Conservation (phyloP, 1,140 invertebrate genomes). For the Himalopsyche phryganea region DNA sequence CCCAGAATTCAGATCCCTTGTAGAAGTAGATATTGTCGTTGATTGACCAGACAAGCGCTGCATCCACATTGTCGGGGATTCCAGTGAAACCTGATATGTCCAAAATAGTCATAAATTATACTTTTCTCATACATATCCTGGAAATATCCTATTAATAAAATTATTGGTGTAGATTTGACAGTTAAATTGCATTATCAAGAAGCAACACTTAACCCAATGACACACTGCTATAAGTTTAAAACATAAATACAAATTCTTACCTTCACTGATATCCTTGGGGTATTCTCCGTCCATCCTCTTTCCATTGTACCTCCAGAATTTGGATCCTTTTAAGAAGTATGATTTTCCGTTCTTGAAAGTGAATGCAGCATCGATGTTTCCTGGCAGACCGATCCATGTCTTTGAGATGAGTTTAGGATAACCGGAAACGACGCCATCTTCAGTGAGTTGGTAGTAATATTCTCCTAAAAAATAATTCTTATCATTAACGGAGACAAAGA, state of each 20-base stretch:
- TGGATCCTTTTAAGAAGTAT: conserved; percentile 87
- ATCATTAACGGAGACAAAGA: too few relatives aligned
- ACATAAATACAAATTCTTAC: too few relatives aligned
- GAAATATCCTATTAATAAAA: too few relatives aligned
- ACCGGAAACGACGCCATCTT: conserved; percentile 73
- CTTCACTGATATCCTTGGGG: conserved; percentile 86
- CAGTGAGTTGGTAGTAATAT: conserved; percentile 77
- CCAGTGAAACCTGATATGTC: conserved; percentile 86
- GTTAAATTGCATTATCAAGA: too few relatives aligned
- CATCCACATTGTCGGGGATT: conserved; percentile 88
- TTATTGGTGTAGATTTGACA: too few relatives aligned
- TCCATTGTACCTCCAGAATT: conserved; percentile 91
- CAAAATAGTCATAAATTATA: too few relatives aligned
- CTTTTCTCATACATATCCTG: too few relatives aligned
- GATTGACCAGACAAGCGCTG: conserved; percentile 91
- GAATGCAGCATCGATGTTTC: conserved; percentile 84
- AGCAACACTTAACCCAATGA: too few relatives aligned
- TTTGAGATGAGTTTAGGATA: conserved; percentile 77
- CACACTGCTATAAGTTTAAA: too few relatives aligned
- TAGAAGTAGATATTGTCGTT: conserved; percentile 97
- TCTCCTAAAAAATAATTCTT: too few relatives aligned
- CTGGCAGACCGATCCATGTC: conserved; percentile 79
- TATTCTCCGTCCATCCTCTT: conserved; percentile 81
- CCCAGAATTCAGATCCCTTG: conserved; percentile 91
- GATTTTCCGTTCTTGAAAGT: conserved; percentile 90